Evolutionary conservation across 1,140 invertebrate species (phyloP).

Genomic region (Bathynomus jamesi): DNA sequence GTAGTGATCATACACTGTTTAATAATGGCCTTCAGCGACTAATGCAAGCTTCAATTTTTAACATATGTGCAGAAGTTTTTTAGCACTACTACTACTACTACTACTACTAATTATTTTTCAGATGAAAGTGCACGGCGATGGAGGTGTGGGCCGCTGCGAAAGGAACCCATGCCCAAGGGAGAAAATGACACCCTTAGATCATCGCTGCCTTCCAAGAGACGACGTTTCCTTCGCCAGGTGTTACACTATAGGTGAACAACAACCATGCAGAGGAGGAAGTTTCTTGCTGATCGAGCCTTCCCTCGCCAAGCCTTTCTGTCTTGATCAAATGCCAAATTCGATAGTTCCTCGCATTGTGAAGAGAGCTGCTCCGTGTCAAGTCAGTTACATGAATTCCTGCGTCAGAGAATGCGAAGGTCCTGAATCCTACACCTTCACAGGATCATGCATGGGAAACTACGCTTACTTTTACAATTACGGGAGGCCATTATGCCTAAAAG

Average conservation of each 20-base stretch:
- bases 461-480: not conserved
- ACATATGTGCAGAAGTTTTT: too few relatives aligned
- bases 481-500: not conserved
- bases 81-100: too few relatives aligned
- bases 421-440: not conserved
- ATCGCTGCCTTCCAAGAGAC: not conserved
- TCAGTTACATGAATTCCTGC: not conserved
- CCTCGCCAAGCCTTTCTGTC: not conserved
- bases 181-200: not conserved
- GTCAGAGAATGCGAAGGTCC: not conserved
- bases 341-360: not conserved
- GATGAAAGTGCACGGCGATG: not conserved
- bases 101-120: too few relatives aligned
- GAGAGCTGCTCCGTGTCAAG: not conserved
- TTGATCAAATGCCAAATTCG: not conserved
- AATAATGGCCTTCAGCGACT: too few relatives aligned
- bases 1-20: too few relatives aligned
- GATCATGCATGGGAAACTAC: not conserved
- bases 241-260: not conserved
- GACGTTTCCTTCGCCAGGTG: not conserved
- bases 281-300: not conserved
- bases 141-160: not conserved
- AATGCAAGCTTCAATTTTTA: too few relatives aligned
- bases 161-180: not conserved
- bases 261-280: not conserved